Base-by-base conservation (phyloP, 2,797 vertebrate species). In the Neoniphon sammara region DNA sequence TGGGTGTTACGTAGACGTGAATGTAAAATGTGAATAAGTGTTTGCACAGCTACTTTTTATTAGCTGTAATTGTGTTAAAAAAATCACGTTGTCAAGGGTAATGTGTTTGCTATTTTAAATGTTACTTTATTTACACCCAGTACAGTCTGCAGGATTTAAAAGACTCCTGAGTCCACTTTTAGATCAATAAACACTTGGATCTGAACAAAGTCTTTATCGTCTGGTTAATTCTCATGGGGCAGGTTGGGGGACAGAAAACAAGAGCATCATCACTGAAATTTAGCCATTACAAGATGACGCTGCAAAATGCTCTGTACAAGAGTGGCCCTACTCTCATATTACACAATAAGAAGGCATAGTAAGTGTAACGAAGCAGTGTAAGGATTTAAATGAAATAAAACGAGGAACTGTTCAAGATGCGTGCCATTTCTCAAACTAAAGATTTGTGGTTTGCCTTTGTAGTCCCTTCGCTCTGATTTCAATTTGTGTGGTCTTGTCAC, bases 181-280 rank as follows among this genome's bases (percentile, higher is more conserved):
- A 82, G 78, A 76, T 79, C 70, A 64, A 62, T 0, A 18, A 0
- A 7, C n/a, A 47, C 68, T 76, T 75, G 47, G 75, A 66, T 82
- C 73, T 77, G 25, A 73, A 5, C 47, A 2, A 1, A 34, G 20
- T 61, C 42, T 17, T 44, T 4, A 44, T 20, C 47, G 47, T 50
- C n/a, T 49, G 42, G 14, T 75, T 53, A 17, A 64, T 63, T 78
- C 66, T 59, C 65, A 15, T 2, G 49, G n/a, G 58, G 25, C 20
- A 53, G 55, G 55, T 2, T 5, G 60, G 61, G 18, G 58, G 25
- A 73, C 52, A 47, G 67, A 68, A 73, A 75, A 64, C 60, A 83
- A 59, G 78, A 76, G 73, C 49, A 80, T 71, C 76, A 49, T 7
- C n/a, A 39, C 0, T 66, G 49, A 69, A 70, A 76, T 54, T 55